Base-by-base conservation (phyloP, 2,888 invertebrate species). In the Nymphalis polychloros region DNA sequence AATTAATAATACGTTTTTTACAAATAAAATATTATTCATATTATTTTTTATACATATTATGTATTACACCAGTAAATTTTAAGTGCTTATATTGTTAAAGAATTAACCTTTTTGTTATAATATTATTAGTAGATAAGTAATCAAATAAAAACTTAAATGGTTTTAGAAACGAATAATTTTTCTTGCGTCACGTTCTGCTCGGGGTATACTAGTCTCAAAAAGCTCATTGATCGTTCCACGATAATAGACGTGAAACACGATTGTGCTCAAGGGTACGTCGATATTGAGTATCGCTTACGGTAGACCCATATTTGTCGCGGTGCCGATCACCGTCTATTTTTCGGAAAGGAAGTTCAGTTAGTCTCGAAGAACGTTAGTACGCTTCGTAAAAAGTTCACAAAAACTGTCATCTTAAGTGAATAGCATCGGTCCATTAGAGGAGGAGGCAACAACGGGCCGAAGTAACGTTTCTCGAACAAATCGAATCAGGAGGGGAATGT, bases 241-340 rank as follows among this genome's bases (percentile, higher is more conserved):
- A 76, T 84, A 83, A 84, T 80, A 77, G 81, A 79, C 75, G 77
- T 81, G 78, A 81, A 84, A 84, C 79, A 78, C 76, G 77, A 81
- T 75, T 75, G 73, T 77, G 78, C 78, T 77, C 74, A 75, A 83
- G 79, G 81, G 79, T 79, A 75, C 76, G 73, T 72, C 84, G 78
- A 84, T 88, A 88, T 88, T 85, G 83, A 84, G 85, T 87, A 87
- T 87, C 85, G 82, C 80, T 88, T 85, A 87, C 85, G 83, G 84
- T 81, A 79, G 77, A 71, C 75, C 79, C 79, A 79, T 84, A 83
- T 87, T 84, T 81, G 83, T 77, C 77, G 76, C 77, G 77, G 77
- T 76, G 75, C 76, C 79, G 78, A 80, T 83, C 77, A 76, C 78
- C 81, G 80, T 80, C 85, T 80, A 79, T 80, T 79, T 76, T 75